Evolutionary conservation across 2,113 vertebrate species (phyloP), one percentile per base, ranked within the genome.

Genomic region (Capreolus pygargus): DNA sequence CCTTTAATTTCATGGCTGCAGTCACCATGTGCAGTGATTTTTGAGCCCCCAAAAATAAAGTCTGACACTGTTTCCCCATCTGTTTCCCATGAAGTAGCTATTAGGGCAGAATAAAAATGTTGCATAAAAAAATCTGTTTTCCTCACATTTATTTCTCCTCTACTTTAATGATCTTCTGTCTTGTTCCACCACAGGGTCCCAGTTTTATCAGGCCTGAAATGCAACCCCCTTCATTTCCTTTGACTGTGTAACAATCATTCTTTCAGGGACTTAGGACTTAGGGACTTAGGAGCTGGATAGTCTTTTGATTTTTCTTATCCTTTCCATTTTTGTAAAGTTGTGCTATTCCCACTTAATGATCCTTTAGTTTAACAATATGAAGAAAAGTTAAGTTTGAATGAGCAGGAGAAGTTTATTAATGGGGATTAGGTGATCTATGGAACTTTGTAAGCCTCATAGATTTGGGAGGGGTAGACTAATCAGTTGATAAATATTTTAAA

Each of bases 101-200:
- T 93, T 89, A 93, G 82, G 43, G 23, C 21, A 61, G 58, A 67
- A 79, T 96, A 67, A 92, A 95, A 97, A 88, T 45, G 94, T 6
- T 87, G 27, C 79, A 55, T 91, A 61, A 89, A 92, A 85, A 97
- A 61, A 79, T 25, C 30, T 50, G 50, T 93, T 89, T 47, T 97
- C 17, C 21, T 96, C 67, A 57, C 19, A 57, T 82, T 88, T 92
- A 89, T 92, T 97, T 87, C 79, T 76, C 14, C 23, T 86, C 43
- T 86, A 5, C 36, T 3, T 91, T 61, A 84, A 83, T 86, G 86
- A 83, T 78, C 45, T 92, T 93, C 64, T 15, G n/a, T 92, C 7
- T 8, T 84, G 14, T 25, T 84, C 33, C 16, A n/a, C 7, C 5
- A 8, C 6, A 60, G 45, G 58, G 33, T 25, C 58, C 70, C 57